phyloP scores from a whole-genome alignment of 2,113 vertebrate genomes.

The Anhinga rufa region DNA sequence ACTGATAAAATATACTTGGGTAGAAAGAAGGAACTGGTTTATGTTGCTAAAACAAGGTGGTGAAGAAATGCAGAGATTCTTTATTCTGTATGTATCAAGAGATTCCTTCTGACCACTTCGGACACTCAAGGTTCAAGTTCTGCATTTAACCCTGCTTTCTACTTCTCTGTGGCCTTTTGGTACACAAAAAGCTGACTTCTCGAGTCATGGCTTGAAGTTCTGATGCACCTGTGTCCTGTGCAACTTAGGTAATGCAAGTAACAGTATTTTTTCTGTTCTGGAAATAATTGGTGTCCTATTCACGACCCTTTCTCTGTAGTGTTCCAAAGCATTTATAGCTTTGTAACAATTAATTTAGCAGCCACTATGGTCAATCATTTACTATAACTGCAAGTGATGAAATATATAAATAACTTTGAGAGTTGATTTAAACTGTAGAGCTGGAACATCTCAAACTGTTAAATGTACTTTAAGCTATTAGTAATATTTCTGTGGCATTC shows the following conservation, averaged over 20 bases:
- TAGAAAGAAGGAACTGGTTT: background rate
- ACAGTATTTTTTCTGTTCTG: background rate
- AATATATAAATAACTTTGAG: background rate
- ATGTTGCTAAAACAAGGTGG: background rate
- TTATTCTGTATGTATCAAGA: background rate
- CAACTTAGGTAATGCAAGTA: background rate
- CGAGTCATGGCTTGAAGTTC: background rate
- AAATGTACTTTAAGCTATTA: background rate
- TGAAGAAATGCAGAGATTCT: background rate
- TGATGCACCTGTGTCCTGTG: background rate
- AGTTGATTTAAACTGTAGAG: background rate
- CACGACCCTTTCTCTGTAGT: background rate
- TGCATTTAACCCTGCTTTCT: background rate
- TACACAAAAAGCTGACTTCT: background rate
- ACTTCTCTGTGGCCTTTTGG: background rate
- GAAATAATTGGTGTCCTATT: background rate
- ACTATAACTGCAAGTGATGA: background rate
- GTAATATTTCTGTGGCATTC: background rate
- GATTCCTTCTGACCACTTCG: background rate
- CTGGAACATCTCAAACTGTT: background rate
- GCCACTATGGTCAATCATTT: background rate
- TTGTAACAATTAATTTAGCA: background rate
- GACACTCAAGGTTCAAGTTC: background rate
- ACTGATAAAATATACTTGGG: constrained; percentile 49
- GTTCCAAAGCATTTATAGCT: background rate